phyloP scores from a whole-genome alignment of 2,888 invertebrate species.

The Brachyopa scutellaris region DNA sequence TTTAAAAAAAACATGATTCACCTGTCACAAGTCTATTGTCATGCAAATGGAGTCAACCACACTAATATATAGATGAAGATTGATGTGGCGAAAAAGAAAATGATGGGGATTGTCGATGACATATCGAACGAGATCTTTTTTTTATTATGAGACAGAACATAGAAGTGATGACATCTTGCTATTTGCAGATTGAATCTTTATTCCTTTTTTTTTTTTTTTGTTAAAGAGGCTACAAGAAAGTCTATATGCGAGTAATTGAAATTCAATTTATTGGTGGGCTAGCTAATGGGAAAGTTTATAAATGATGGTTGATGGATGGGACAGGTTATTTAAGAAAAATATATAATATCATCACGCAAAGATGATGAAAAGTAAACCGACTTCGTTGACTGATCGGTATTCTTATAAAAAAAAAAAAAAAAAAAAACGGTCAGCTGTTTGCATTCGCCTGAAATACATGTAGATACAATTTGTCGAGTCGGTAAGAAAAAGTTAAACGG shows the following conservation, averaged over 20 bases:
- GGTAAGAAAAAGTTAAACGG: too few relatives aligned
- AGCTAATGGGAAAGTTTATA: too few relatives aligned
- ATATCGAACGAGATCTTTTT: too few relatives aligned
- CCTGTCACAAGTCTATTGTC: neutral
- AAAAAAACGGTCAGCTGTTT: too few relatives aligned
- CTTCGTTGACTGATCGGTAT: too few relatives aligned
- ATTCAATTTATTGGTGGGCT: neutral
- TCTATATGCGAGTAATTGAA: neutral
- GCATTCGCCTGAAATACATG: too few relatives aligned
- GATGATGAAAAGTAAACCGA: neutral
- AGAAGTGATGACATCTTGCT: too few relatives aligned
- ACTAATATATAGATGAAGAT: slow-evolving; percentile 21
- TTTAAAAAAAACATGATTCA: slow-evolving; percentile 1
- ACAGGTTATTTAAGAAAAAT: neutral
- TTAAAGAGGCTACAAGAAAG: neutral
- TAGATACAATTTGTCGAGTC: too few relatives aligned
- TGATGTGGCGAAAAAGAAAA: slow-evolving; percentile 12
- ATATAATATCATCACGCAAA: too few relatives aligned
- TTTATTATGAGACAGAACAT: too few relatives aligned
- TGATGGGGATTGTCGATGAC: neutral
- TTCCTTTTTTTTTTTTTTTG: too few relatives aligned
- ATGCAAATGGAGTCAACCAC: neutral
- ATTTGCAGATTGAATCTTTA: neutral
- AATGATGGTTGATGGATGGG: neutral
- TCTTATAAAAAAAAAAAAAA: too few relatives aligned